Conservation (phyloP, 1,140 invertebrate species). For the Rhagoletis pomonella region DNA sequence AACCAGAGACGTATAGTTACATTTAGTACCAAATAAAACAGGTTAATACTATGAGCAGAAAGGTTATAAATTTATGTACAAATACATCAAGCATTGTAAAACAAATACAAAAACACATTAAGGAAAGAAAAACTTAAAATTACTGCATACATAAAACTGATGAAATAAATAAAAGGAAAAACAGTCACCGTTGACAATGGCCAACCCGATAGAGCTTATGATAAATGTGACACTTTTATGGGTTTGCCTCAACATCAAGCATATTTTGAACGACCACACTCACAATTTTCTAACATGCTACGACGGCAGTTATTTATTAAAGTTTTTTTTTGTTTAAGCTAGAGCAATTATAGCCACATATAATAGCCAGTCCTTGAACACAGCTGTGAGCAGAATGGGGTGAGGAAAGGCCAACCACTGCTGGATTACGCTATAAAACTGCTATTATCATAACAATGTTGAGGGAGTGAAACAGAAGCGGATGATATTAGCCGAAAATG, state of each 20-base stretch:
- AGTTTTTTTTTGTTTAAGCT: not conserved
- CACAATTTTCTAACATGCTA: not conserved
- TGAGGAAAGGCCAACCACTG: not conserved
- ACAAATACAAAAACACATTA: too few species aligned
- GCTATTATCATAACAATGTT: not conserved
- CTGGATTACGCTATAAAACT: not conserved
- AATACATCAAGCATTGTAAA: too few species aligned
- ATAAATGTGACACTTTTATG: slow-evolving; percentile 68
- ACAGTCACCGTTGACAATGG: slow-evolving; percentile 61
- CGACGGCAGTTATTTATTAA: not conserved
- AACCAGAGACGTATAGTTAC: too few species aligned
- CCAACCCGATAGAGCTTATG: slow-evolving; percentile 63
- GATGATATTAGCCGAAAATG: not conserved
- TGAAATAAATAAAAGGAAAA: not conserved
- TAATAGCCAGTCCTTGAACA: not conserved
- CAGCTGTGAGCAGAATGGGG: not conserved
- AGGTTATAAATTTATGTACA: too few species aligned
- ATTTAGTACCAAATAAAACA: too few species aligned
- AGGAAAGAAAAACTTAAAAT: not conserved
- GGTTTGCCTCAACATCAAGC: slow-evolving; percentile 60
- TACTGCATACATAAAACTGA: not conserved
- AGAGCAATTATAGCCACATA: not conserved
- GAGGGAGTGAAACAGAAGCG: not conserved
- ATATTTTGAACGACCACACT: not conserved
- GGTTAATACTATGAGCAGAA: too few species aligned